phyloP scores from a whole-genome alignment of 2,888 invertebrate species.

The Aquatica leii region DNA sequence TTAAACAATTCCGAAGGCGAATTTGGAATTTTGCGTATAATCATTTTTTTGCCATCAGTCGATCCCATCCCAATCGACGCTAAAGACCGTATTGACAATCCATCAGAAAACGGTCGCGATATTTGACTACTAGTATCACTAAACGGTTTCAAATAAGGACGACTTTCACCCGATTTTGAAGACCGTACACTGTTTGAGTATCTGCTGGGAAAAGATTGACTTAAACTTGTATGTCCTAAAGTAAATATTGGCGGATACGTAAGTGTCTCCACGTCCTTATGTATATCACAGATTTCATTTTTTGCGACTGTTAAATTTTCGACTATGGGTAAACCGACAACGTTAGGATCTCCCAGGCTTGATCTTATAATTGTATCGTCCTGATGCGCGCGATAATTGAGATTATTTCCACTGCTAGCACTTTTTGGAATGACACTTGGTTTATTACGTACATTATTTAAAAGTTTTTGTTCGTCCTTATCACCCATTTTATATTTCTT shows the following conservation, averaged over 20 bases:
- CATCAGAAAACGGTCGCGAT: constrained; percentile 65
- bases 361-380: constrained; percentile 16
- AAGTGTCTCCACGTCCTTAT: neutral
- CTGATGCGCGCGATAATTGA: neutral
- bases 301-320: neutral
- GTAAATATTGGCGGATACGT: constrained; percentile 13
- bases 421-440: constrained; percentile 19
- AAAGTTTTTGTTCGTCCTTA: constrained; percentile 29
- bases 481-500: constrained; percentile 24
- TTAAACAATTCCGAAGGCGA: constrained; percentile 87
- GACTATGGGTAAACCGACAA: constrained; percentile 20
- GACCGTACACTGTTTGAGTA: constrained; percentile 26
- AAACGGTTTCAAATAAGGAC: constrained; percentile 37
- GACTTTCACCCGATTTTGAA: constrained; percentile 23
- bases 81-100: constrained; percentile 78
- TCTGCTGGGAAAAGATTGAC: constrained; percentile 4
- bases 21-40: constrained; percentile 83
- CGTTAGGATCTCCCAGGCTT: constrained; percentile 27
- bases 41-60: constrained; percentile 86
- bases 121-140: constrained; percentile 68
- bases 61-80: constrained; percentile 90
- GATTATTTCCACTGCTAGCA: constrained; percentile 11
- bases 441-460: constrained; percentile 17
- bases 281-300: constrained; percentile 28
- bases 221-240: constrained; percentile 23